These are phyloP conservation scores for Lamprotornis superbus DNA, from an alignment of 2,113 vertebrate genomes.

Conservation along the genomic window DNA sequence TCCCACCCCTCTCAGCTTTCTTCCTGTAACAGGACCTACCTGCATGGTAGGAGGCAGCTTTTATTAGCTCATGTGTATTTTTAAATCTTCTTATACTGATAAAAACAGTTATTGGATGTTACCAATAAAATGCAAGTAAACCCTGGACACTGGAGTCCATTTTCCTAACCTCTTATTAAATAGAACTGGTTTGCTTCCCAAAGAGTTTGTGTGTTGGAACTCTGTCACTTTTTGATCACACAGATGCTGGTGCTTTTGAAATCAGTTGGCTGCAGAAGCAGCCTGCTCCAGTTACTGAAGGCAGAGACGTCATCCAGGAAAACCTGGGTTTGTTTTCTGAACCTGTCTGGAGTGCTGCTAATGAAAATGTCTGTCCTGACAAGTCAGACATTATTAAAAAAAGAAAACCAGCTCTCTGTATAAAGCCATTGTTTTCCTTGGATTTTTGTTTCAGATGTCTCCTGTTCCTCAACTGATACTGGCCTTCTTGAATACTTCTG, in stretches of 20 bases:
- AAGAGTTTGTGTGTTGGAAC: background rate
- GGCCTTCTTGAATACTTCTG: background rate
- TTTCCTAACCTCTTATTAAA: background rate
- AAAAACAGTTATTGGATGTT: background rate
- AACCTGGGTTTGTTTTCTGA: conserved; percentile 25
- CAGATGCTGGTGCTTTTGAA: conserved; percentile 6
- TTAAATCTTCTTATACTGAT: background rate
- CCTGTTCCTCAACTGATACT: background rate
- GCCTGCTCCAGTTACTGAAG: conserved; percentile 22
- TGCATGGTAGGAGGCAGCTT: background rate
- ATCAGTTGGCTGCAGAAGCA: conserved; percentile 8
- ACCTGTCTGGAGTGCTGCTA: background rate
- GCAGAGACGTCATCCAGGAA: background rate
- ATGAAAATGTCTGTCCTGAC: background rate
- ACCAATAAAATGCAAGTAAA: background rate
- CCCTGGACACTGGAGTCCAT: background rate
- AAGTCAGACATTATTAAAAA: background rate
- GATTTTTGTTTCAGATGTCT: background rate
- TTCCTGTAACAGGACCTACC: background rate
- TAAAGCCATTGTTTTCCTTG: background rate
- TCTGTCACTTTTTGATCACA: background rate
- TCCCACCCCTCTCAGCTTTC: background rate
- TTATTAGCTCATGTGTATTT: background rate
- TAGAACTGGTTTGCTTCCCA: background rate
- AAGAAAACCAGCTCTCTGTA: background rate